Base-by-base conservation (phyloP, 2,888 invertebrate species). In the Ophioninae sp. region DNA sequence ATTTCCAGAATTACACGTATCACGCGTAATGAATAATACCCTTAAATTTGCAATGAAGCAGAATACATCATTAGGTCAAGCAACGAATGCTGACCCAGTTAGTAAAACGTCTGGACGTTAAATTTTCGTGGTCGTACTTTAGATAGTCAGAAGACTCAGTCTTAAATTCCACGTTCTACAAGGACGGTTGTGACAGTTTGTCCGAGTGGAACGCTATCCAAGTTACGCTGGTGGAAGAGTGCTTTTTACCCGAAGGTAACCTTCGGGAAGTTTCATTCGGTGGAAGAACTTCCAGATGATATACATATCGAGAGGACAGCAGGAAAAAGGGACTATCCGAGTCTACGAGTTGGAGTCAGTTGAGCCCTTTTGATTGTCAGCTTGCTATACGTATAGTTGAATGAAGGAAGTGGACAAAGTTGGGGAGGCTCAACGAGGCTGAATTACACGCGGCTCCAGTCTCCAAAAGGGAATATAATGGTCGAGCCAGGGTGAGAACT, bases 401-500 rank as follows among this genome's bases (percentile, higher is more conserved):
- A 65, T 39, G n/a, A 17, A 23, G 51, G 39, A 71, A 30, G 56
- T 56, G 17, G 63, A 6, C 41, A 64, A 83, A 81, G 64, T 61
- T 74, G 44, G 59, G 61, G 69, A 59, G 41, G 63, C 79, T 65
- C 59, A 39, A 63, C 75, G 83, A 79, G 44, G 82, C 64, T 72
- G 76, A 77, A 79, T 87, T 86, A 83, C 44, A 71, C 76, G 81
- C 73, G 61, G 61, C 71, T 86, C 77, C 65, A 76, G 69, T 72
- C 75, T 80, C 84, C 84, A 82, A 87, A 87, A 82, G 73, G 82
- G 87, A 87, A 51, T 51, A 89, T 90, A 88, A 87, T 88, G 81
- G 83, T 22, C 41, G 74, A 76, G 73, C 82, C 64, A 71, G 78
- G 76, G 56, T 37, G 80, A 81, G 83, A 88, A 90, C 85, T 88